Evolutionary conservation across 2,888 invertebrate genomes (phyloP), one percentile per base, ranked within the genome.

Genomic region (Nomada ruficornis): DNA sequence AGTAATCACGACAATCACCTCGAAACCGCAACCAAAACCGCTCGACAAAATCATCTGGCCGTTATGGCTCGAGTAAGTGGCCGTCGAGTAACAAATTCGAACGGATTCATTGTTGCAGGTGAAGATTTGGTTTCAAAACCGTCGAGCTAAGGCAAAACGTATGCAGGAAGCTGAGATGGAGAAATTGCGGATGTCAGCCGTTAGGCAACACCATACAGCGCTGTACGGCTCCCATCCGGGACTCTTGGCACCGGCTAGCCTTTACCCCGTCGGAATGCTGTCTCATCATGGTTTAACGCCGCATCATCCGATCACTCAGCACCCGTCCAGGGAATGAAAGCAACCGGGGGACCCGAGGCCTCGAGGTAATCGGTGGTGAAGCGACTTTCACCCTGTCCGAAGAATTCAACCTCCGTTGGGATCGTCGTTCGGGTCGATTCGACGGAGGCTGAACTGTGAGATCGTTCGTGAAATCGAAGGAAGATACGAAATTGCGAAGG

Each of bases 131-230:
- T 98, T 98, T 94, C 98, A 98, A 95, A 98, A 98, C 93, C 96
- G 98, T n/a, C 96, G 98, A 64, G 99, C 99, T 86, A 99, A 99
- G 94, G 98, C 98, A 93, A 99, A 99, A 95, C 96, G 99, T 42
- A 96, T 99, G 29, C 99, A 99, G 94, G 99, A 99, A 94, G 99
- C 99, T 80, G 99, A 99, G 95, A 96, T 99, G 80, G 99, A 99
- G 94, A 99, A 99, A 94, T 95, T 99, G 92, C 97, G 99, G 94
- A 97, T 97, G 97, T 96, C 95, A 67, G 95, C 95, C 18, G 91
- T 95, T 79, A 94, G 95, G 11, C 94, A 93, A 82, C 93, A 93
- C 76, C 92, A 92, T 83, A 90, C 89, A 44, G 91, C 91, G 47
- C 88, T 93, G 5, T 93, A 93, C 83, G 92, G 93, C 0, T 88